Base-by-base conservation (phyloP, 2,888 invertebrate species). In the Hypercompe scribonia region DNA sequence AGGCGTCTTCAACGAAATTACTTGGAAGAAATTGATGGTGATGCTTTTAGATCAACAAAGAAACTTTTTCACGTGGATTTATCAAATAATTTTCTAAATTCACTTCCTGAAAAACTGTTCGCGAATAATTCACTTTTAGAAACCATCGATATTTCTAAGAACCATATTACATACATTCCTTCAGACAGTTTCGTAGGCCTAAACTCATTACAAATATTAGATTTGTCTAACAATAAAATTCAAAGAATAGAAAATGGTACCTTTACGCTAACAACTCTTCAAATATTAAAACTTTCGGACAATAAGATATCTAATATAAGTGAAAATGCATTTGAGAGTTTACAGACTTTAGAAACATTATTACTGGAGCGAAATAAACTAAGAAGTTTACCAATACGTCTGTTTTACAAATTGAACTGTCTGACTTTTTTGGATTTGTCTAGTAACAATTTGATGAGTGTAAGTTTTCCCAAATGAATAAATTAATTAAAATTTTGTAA, bases 21-120 rank as follows among this genome's bases (percentile, higher is more conserved):
- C 78, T 87, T 97, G 72, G 96, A 97, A 90, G 96, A 97, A 88
- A 91, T 97, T 65, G 95, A 96, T 70, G 92, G 94, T 63, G 94
- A 96, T 79, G 92, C 97, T n/a, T 96, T 97, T 76, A 90, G 93
- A 65, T 92, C 95, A 65, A 92, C 97, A 50, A 96, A 95, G 81
- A 97, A 96, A 84, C 91, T 98, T 54, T 97, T 97, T 84, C 97
- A 97, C 70, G 93, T 98, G 68, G 97, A 97, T 85, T 87, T 97
- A 65, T 97, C 97, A 0, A 96, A 97, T 80, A 98, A 98, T 88
- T 94, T 94, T 69, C 91, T 98, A 24, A 94, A 93, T 68, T 89
- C 91, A 0, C 90, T 98, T 0, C 96, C 97, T 0, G 93, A 94
- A 73, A 93, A 94, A 46, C 87, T 97, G 67, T 97, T 98, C 85